phyloP scores from a whole-genome alignment of 1,140 invertebrate species.

The Platyscapa corneri region DNA sequence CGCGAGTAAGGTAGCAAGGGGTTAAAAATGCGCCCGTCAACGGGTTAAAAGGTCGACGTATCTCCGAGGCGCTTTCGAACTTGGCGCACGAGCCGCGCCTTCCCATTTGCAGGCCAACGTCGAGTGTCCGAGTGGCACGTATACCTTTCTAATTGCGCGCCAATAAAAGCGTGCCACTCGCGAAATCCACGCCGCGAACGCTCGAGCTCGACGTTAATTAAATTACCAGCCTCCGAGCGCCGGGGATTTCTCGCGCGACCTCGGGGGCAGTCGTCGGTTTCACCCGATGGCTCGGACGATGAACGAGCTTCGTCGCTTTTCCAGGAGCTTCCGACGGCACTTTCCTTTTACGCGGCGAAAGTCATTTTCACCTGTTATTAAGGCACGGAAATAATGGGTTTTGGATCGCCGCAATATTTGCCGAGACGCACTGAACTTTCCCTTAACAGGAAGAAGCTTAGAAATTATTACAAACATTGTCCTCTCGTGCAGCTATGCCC shows the following conservation, averaged over 20 bases:
- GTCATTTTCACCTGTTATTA: no score
- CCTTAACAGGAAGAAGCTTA: no score
- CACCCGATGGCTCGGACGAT: not conserved
- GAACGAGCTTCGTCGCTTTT: not conserved
- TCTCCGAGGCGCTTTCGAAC: not conserved
- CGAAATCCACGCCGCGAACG: constrained; percentile 6
- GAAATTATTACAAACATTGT: no score
- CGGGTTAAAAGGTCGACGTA: not conserved
- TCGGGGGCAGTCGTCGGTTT: not conserved
- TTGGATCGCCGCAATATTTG: no score
- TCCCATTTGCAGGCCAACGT: not conserved
- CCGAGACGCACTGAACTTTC: no score
- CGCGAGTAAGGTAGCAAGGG: not conserved
- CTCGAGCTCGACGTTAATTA: constrained; percentile 20
- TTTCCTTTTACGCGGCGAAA: no score
- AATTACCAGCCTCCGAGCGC: constrained; percentile 25
- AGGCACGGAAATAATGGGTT: no score
- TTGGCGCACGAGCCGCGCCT: not conserved
- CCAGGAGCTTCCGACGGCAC: not conserved
- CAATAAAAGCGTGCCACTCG: constrained; percentile 21
- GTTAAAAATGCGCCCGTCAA: not conserved
- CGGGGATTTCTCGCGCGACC: constrained; percentile 36
- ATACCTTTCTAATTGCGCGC: constrained; percentile 11
- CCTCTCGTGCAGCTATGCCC: no score
- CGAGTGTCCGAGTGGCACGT: not conserved